Base-by-base conservation (phyloP, 35 echinoderm and acorn worm species). In the Amphiura filiformis region DNA sequence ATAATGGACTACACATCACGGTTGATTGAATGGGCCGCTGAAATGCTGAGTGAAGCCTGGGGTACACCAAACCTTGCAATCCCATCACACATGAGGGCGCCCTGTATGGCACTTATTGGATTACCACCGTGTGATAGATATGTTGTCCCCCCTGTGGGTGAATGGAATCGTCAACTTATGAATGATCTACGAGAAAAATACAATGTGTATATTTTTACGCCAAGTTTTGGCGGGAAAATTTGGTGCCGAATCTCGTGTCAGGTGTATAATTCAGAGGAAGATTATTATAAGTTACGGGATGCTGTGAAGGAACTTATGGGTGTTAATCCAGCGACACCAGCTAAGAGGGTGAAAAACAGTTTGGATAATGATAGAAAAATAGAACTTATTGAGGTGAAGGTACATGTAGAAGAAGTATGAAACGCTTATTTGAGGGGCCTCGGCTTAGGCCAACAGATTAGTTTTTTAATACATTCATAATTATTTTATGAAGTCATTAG, bases 11-110 rank as follows among this genome's bases (percentile, higher is more conserved):
- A 94, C 79, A 87, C 82, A 78, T 76, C 87, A 28, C 9, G 34
- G 17, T 42, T 94, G 1, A 38, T 81, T 0, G 40, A 76, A 9
- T 94, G 93, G 93, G 96, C 96, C 35, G 87, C 89, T 12, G 84
- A 99, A 0, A 99, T 99, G 96, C 39, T 95, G 23, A 65, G 90
- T 39, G 65, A 87, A 36, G 90, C 92, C 23, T 95, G 93, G 96
- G 86, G 81, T 0, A 87, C 93, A 34, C 56, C 82, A 39, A 38
- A 64, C n/a, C 52, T 95, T 49, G 38, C 82, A 35, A 40, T 92
- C 1, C 76, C 89, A 22, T 34, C 36, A 39, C 44, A 82, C 9
- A 17, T 93, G 80, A 92, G 93, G 84, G 90, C 93, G 28, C 96
- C 96, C 0, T 92, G 79, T 79, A 94, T 99, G 93, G 86, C 56